Conservation (phyloP, 2,888 invertebrate genomes). For the Poecilus cupreus region DNA sequence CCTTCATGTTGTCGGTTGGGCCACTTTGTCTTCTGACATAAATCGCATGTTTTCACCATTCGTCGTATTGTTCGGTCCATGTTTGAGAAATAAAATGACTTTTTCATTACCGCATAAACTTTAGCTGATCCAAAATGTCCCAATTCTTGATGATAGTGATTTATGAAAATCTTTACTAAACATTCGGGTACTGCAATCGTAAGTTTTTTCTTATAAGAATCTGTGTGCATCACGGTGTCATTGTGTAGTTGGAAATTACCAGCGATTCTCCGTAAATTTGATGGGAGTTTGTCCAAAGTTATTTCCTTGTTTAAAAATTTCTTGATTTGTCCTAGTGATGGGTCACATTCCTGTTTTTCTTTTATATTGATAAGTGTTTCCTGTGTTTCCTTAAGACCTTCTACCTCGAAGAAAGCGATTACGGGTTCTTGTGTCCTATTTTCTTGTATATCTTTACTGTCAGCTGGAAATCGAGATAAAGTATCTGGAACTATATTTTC, state of each 20-base stretch:
- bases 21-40: constrained; percentile 34
- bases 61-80: constrained; percentile 2
- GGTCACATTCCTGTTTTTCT: background rate
- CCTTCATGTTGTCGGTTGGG: background rate
- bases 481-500: constrained; percentile 59
- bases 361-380: background rate
- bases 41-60: background rate
- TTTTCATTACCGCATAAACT: constrained; percentile 39
- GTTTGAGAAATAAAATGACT: constrained; percentile 2
- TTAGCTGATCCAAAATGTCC: constrained; percentile 46
- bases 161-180: background rate
- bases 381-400: background rate
- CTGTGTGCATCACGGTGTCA: background rate
- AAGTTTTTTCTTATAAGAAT: background rate
- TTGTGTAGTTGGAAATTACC: background rate
- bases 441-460: background rate
- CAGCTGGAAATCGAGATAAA: constrained; percentile 35
- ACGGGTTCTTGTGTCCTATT: background rate
- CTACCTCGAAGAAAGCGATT: background rate
- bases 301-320: background rate
- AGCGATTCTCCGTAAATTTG: background rate
- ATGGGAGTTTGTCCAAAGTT: background rate
- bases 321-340: background rate
- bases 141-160: constrained; percentile 30
- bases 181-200: background rate